Base-by-base conservation (phyloP, 2,888 invertebrate species). In the Limnephilus auricula region DNA sequence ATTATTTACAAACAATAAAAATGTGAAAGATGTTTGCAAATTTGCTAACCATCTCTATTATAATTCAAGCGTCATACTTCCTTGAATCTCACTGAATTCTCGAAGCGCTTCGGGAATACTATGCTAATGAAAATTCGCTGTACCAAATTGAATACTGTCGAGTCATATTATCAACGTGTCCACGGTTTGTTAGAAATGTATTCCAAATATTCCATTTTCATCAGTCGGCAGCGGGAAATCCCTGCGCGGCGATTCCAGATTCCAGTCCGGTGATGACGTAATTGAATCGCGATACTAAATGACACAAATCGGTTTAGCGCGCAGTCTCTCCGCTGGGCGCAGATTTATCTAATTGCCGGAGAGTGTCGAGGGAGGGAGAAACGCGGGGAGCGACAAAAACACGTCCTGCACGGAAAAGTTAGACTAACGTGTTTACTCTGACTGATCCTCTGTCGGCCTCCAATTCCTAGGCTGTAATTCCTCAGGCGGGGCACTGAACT, bases 211-310 rank as follows among this genome's bases (percentile, higher is more conserved):
- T 65, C 65, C 6, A 65, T 65, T 65, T 18, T 65, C 65, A 65
- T 65, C 65, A 65, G 65, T 65, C n/a, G 25, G 65, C 25, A 25
- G 65, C 65, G 65, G 25, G 31, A 18, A 82, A 34, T 82, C 34
- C 82, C 32, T 2, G 31, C 6, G 80, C 32, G 80, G 30, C 31
- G 31, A 80, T 31, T 80, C 15, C 18, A 30, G 32, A 82, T 31
- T 82, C 18, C 34, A 31, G 32, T 32, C 9, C 31, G 4, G 82
- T 32, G 82, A 82, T 82, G 34, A 6, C 15, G 40, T 85, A 85
- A 85, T 85, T 85, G 85, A 85, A 85, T 85, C n/a, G 85, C 45
- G 85, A 40, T 84, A n/a, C 84, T 84, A 37, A 84, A 84, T 84
- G 37, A 37, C 65, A 65, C 65, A 65, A 65, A 65, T 65, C 65